Base-by-base conservation (phyloP, 1,140 invertebrate species). In the Vanessa tameamea region DNA sequence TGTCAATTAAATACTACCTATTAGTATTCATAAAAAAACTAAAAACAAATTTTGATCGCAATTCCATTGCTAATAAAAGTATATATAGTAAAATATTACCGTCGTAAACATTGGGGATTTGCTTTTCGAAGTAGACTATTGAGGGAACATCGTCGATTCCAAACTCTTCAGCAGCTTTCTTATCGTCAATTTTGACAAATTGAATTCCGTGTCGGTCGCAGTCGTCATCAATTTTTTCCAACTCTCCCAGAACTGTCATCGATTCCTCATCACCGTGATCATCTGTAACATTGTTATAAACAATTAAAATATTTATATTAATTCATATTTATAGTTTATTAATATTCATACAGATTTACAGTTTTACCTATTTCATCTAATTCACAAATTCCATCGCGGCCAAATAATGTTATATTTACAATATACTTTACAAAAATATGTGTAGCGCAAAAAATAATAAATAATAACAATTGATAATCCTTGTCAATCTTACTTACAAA, bases 191-290 rank as follows among this genome's bases (percentile, higher is more conserved):
- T 93, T 98, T 98, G 3, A 98, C 97, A 89, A 99, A 98, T 88
- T 98, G 97, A 81, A 99, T 98, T 63, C 97, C 97, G 84, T 97
- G 96, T 82, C 96, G 96, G 87, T 98, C 97, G 82, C 97, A 98
- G 87, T 98, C 97, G 88, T 98, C 97, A 87, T 98, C 97, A 83
- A 98, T 98, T 90, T 98, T 97, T 92, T 98, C 97, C 74, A 98
- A 92, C 90, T 98, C 97, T 77, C 94, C 95, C 67, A 98, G 93
- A 47, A 97, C 97, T 81, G 95, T 95, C 95, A 96, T 95, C 64
- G 96, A 97, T 84, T 97, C 96, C 78, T 97, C 96, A 83, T 97
- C 96, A 73, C 96, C 96, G 86, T 97, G 95, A 91, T 97, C 96
- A 88, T 97, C 97, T 97, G 89, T 78, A 88, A 83, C 20, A 16